phyloP scores from a whole-genome alignment of 2,797 vertebrate species.

The Anguilla marmorata region DNA sequence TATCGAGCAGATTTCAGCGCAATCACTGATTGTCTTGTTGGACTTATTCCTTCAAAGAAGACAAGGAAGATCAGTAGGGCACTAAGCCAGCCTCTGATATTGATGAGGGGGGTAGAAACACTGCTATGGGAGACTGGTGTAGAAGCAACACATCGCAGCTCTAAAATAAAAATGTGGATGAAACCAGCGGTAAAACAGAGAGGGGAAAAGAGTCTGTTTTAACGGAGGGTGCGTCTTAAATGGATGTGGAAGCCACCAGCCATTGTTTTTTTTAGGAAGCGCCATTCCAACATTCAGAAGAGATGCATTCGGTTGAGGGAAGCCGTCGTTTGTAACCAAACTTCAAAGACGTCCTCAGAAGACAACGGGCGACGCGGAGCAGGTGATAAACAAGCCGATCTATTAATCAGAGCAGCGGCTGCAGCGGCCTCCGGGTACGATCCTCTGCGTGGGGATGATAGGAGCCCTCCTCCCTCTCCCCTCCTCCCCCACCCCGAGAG shows the following conservation, averaged over 20 bases:
- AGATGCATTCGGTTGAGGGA: background rate
- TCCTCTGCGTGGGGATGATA: conserved; percentile 63
- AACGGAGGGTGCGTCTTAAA: background rate
- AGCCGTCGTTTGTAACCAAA: background rate
- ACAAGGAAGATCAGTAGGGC: too few species aligned
- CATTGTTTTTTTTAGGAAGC: background rate
- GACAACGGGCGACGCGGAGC: conserved; percentile 53
- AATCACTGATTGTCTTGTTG: background rate
- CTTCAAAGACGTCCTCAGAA: conserved; percentile 46
- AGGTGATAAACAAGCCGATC: conserved; percentile 67
- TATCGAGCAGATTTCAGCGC: background rate
- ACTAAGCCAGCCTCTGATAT: background rate
- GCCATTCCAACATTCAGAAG: background rate
- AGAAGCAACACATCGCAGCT: background rate
- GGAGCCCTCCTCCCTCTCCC: conserved; percentile 47
- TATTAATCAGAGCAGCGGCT: conserved; percentile 66
- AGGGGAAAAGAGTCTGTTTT: background rate
- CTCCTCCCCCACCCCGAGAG: conserved; percentile 15
- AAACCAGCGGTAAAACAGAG: background rate
- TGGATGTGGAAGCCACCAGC: background rate
- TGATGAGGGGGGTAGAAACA: background rate
- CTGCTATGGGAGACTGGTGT: background rate
- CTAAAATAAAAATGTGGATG: background rate
- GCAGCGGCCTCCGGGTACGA: conserved; percentile 49
- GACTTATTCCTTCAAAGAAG: background rate